Conservation (phyloP, 2,113 vertebrate species). For the Bettongia penicillata region DNA sequence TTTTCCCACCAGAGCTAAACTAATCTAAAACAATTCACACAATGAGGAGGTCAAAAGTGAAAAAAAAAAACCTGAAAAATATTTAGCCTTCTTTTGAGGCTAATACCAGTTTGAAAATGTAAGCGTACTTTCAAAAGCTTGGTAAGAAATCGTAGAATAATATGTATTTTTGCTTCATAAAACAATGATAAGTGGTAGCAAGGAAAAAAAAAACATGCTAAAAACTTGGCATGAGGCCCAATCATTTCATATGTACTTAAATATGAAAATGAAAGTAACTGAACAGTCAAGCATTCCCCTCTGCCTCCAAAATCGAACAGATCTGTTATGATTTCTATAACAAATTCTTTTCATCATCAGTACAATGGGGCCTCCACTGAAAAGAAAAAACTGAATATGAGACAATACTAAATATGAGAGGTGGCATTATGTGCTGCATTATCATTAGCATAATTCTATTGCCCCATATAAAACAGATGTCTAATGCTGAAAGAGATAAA, state of each 20-base stretch:
- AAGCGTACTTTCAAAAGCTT: not conserved
- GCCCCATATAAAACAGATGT: not conserved
- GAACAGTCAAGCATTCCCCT: not conserved
- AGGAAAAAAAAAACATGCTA: not conserved
- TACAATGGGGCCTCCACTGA: not conserved
- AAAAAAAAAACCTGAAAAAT: not conserved
- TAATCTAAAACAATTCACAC: not conserved
- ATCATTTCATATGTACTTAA: not conserved
- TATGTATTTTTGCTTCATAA: not conserved
- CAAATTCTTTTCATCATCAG: not conserved
- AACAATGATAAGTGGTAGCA: not conserved
- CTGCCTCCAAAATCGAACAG: not conserved
- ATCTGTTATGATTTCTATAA: not conserved
- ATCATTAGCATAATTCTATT: not conserved
- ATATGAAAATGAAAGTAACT: not conserved
- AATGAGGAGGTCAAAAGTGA: not conserved
- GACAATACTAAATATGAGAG: not conserved
- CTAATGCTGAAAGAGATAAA: not conserved
- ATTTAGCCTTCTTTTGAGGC: not conserved
- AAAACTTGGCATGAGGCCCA: not conserved
- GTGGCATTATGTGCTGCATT: not conserved
- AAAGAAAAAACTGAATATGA: not conserved
- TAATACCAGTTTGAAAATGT: not conserved
- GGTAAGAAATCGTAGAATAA: not conserved
- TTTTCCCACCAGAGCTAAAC: not conserved